These are phyloP conservation scores for Branchellion lobata DNA, from an alignment of 2,888 invertebrate species.

Conservation along the genomic window DNA sequence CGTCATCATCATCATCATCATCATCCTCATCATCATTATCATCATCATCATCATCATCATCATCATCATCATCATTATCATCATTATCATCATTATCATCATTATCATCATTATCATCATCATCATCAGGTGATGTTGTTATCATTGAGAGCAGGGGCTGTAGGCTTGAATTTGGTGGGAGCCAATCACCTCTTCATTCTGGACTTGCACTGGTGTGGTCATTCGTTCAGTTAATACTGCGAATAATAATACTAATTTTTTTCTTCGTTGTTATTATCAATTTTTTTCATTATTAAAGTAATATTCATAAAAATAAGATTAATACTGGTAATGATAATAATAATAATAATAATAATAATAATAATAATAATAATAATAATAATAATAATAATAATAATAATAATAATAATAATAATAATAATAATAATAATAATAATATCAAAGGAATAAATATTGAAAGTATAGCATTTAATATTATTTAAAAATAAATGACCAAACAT, in stretches of 20 bases:
- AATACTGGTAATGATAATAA: too few relatives aligned
- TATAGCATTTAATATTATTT: too few relatives aligned
- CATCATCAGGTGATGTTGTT: slow-evolving; percentile 69
- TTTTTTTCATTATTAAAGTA: background rate
- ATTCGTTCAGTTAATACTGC: slow-evolving; percentile 21
- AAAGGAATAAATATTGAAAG: too few relatives aligned
- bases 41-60: slow-evolving; percentile 20
- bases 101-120: slow-evolving; percentile 24
- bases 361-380: slow-evolving; percentile 21
- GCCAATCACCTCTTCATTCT: slow-evolving; percentile 85
- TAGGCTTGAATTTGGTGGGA: slow-evolving; percentile 87
- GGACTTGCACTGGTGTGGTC: slow-evolving; percentile 80
- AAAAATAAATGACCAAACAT: too few relatives aligned
- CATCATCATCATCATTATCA: slow-evolving; percentile 17
- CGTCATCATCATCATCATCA: background rate
- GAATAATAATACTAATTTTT: background rate
- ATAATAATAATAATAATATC: too few relatives aligned
- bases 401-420: background rate
- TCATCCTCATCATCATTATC: background rate
- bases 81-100: background rate
- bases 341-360: too few relatives aligned
- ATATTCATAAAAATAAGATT: too few relatives aligned
- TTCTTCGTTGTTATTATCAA: background rate
- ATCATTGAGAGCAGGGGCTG: slow-evolving; percentile 88
- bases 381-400: background rate